These are phyloP conservation scores for Naso thynnoides DNA, from an alignment of 2,797 vertebrate species.

Conservation along the genomic window DNA sequence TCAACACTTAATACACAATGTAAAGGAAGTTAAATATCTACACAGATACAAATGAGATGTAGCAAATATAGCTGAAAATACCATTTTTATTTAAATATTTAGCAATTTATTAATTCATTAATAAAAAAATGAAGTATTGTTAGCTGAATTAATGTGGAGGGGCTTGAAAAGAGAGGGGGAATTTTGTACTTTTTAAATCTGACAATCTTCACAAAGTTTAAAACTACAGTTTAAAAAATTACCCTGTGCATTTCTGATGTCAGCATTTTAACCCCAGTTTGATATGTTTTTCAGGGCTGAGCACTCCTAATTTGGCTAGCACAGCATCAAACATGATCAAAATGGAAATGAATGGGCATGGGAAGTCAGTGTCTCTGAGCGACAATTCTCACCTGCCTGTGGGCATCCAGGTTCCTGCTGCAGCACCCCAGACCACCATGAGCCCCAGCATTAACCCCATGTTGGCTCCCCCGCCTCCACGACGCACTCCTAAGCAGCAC, in stretches of 20 bases:
- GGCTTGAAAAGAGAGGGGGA: not conserved
- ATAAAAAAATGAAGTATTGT: not conserved
- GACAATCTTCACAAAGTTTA: too few relatives aligned
- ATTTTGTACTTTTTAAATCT: constrained; percentile 1
- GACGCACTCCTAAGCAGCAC: constrained; percentile 99
- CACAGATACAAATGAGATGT: not conserved
- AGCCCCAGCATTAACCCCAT: constrained; percentile 94
- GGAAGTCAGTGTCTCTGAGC: constrained; percentile 90
- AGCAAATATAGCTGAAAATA: not conserved
- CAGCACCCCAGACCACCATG: constrained; percentile 90
- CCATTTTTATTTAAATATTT: too few relatives aligned
- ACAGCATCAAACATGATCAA: constrained; percentile 95
- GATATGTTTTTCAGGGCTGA: constrained; percentile 84
- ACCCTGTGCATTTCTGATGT: not conserved
- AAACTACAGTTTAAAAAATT: not conserved
- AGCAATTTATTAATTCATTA: not conserved
- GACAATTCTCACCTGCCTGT: constrained; percentile 91
- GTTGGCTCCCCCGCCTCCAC: constrained; percentile 96
- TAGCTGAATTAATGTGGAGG: not conserved
- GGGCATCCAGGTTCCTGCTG: constrained; percentile 91
- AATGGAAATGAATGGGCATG: constrained; percentile 98
- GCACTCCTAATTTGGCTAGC: constrained; percentile 91
- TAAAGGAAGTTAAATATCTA: not conserved
- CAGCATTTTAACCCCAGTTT: constrained; percentile 1
- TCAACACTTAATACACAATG: not conserved